A percentile compares a stretch with the other conserved stretches of the same genome.
These are phyloP conservation scores for Sebastes oblongus DNA, from an alignment of 2,797 vertebrate genomes.

Conservation along the genomic window DNA sequence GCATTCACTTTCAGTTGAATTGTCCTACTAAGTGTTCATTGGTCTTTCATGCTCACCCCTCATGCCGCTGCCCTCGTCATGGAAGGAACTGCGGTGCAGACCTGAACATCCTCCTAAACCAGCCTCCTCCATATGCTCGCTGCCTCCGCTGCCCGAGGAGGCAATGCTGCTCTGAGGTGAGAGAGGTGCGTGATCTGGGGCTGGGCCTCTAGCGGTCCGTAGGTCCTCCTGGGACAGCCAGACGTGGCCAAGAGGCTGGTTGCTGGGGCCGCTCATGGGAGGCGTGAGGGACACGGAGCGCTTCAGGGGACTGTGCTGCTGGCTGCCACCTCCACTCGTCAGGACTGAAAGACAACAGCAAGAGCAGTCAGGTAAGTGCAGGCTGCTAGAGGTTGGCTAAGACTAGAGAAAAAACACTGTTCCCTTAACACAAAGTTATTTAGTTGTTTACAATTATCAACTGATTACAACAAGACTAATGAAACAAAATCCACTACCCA, in stretches of 20 bases:
- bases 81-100: conserved; percentile 93
- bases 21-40: background rate
- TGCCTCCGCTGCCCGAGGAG: conserved; percentile 98
- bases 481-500: background rate
- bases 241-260: conserved; percentile 93
- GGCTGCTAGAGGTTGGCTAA: background rate
- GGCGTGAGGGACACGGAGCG: conserved; percentile 98
- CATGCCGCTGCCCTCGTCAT: conserved; percentile 98
- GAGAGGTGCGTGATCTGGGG: conserved; percentile 95
- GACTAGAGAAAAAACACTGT: background rate
- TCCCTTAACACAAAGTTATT: background rate
- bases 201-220: conserved; percentile 87
- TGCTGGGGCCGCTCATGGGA: conserved; percentile 94
- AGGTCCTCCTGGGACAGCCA: conserved; percentile 99
- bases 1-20: background rate
- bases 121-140: conserved; percentile 97
- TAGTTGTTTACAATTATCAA: background rate
- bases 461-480: background rate
- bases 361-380: conserved; percentile 10
- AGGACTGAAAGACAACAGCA: conserved; percentile 86
- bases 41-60: conserved; percentile 88
- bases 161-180: conserved; percentile 99
- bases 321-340: conserved; percentile 83
- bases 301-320: conserved; percentile 98
- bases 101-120: conserved; percentile 75